A percentile compares a stretch with the other conserved stretches of the same genome.
Evolutionary conservation across 2,113 vertebrate genomes (phyloP).

Genomic region (Hassar affinis): DNA sequence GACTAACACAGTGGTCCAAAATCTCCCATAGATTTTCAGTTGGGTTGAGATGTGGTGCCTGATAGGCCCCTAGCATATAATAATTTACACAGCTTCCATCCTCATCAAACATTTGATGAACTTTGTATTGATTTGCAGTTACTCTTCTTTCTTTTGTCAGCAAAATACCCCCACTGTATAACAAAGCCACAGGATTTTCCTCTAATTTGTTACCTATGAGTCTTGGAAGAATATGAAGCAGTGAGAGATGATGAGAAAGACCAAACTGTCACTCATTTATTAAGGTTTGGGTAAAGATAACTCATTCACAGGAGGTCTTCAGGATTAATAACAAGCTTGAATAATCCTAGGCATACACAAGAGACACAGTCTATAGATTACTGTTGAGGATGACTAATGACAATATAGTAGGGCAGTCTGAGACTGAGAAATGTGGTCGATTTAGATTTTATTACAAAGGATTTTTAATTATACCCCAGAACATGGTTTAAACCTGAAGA

Average conservation of each 20-base stretch:
- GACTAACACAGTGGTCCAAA: not conserved
- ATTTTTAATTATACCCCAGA: not conserved
- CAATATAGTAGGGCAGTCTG: not conserved
- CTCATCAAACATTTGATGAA: not conserved
- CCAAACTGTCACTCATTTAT: not conserved
- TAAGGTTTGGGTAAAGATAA: not conserved
- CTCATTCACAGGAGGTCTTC: not conserved
- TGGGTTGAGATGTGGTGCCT: not conserved
- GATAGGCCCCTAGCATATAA: not conserved
- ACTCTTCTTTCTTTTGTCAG: not conserved
- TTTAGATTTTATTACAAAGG: not conserved
- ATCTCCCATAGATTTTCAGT: not conserved
- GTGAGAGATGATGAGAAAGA: not conserved
- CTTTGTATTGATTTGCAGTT: not conserved
- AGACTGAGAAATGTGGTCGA: not conserved
- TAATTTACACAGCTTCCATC: not conserved
- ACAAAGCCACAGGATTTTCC: not conserved
- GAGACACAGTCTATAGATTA: not conserved
- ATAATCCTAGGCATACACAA: not conserved
- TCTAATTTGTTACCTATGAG: not conserved
- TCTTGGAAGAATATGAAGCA: not conserved
- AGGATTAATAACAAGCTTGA: not conserved
- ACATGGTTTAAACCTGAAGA: not conserved
- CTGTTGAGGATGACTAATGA: not conserved
- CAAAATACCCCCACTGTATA: not conserved